Evolutionary conservation across 2,797 vertebrate species (phyloP).

Genomic region (Enteromius unitaeniatus): DNA sequence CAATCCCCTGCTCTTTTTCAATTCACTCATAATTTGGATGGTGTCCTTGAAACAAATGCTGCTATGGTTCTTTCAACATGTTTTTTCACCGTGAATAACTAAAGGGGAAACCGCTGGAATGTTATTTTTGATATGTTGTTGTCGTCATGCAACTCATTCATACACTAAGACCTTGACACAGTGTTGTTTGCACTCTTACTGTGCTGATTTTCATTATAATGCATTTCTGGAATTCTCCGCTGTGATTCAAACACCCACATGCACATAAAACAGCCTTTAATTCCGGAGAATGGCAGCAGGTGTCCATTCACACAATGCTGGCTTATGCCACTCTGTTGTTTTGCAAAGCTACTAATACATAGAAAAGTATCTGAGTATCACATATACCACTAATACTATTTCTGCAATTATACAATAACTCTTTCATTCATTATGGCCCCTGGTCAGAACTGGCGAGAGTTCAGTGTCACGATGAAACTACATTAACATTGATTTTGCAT

Average conservation of each 20-base stretch:
- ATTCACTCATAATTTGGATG: neutral
- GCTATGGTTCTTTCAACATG: neutral
- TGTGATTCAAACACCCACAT: conserved; percentile 9
- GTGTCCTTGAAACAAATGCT: neutral
- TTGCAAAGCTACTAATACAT: neutral
- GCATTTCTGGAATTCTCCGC: conserved; percentile 39
- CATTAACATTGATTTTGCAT: neutral
- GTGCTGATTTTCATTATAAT: conserved; percentile 37
- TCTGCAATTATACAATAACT: neutral
- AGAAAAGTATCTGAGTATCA: neutral
- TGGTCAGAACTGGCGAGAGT: neutral
- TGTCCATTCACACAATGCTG: conserved; percentile 4
- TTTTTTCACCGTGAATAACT: conserved; percentile 9
- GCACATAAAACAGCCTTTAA: conserved; percentile 5
- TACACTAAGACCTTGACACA: conserved; percentile 23
- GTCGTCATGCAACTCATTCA: conserved; percentile 12
- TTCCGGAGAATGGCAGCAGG: neutral
- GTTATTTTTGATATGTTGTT: conserved; percentile 34
- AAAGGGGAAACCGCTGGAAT: neutral
- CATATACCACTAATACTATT: neutral
- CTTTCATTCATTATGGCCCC: neutral
- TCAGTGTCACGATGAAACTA: neutral
- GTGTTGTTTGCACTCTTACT: conserved; percentile 15
- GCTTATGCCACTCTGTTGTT: neutral
- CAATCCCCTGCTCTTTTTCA: neutral